Base-by-base conservation (phyloP, 2,113 vertebrate species). In the Cavia porcellus region DNA sequence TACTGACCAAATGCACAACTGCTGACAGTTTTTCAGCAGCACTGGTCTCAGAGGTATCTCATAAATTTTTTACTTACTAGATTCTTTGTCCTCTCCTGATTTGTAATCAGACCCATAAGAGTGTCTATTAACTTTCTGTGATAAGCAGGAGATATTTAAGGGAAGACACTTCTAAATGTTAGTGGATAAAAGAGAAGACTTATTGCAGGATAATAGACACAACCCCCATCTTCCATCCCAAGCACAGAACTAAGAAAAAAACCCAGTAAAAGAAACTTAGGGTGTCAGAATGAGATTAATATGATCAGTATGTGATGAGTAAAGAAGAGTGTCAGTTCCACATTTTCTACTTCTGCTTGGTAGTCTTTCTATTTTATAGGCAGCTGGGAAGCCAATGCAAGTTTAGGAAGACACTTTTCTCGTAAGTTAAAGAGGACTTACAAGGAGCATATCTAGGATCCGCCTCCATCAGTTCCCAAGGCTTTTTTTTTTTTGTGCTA, bases 201-300 rank as follows among this genome's bases (percentile, higher is more conserved):
- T 77, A 61, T 92, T 92, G 52, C 38, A 96, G 81, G 20, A 45
- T 86, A 94, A 83, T 0, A 59, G 68, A 86, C 24, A 24, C 17
- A 62, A 25, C 35, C 19, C n/a, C 74, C 47, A 79, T 89, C 74
- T 74, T 92, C 59, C 38, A 95, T 45, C 38, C 32, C 8, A 92
- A 95, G 61, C 61, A 86, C 55, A 94, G 91, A 96, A 83, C 47
- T 64, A 93, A 96, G 52, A 75, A 28, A 57, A 87, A 93, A 95
- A 42, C 47, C 47, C 52, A 79, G 59, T 66, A 93, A 77, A 96
- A 90, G 42, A 64, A 42, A 81, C 72, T 61, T 68, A 70, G 25
- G 38, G 32, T 68, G 59, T 55, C 72, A 89, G 42, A 86, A 89
- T 24, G 32, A 45, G 55, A 64, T 80, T 90, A 86, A 64, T 86